Evolutionary conservation across 2,797 vertebrate genomes (phyloP).

Genomic region (Mergus octosetaceus): DNA sequence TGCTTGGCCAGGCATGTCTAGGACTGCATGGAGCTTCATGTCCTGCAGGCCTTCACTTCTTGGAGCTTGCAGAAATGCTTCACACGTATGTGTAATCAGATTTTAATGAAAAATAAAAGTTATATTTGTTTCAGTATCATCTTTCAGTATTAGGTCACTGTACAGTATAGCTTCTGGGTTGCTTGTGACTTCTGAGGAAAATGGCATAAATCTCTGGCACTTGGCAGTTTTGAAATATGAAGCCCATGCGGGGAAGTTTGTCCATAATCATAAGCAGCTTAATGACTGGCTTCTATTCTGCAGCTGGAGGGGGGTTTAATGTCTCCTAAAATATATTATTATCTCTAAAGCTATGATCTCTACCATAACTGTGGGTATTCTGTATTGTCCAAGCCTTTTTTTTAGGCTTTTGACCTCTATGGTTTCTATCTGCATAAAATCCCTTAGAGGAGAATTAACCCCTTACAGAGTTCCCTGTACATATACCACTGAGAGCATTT

Average conservation of each 20-base stretch:
- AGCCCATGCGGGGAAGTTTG: background rate
- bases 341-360: background rate
- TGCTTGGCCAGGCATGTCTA: background rate
- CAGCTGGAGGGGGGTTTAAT: background rate
- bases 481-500: fast-evolving
- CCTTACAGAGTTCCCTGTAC: background rate
- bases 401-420: background rate
- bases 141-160: background rate
- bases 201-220: background rate
- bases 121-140: background rate
- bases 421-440: background rate
- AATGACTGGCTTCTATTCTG: background rate
- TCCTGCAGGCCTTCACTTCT: background rate
- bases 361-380: background rate
- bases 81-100: fast-evolving
- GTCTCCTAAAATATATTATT: background rate
- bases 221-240: background rate
- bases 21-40: background rate
- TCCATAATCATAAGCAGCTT: background rate
- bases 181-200: background rate
- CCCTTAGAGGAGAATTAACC: background rate
- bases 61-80: background rate
- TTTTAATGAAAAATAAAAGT: background rate
- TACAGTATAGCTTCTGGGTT: background rate
- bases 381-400: background rate